Evolutionary conservation across 2,888 invertebrate genomes (phyloP).

Genomic region (Scaptomyza tumidula): DNA sequence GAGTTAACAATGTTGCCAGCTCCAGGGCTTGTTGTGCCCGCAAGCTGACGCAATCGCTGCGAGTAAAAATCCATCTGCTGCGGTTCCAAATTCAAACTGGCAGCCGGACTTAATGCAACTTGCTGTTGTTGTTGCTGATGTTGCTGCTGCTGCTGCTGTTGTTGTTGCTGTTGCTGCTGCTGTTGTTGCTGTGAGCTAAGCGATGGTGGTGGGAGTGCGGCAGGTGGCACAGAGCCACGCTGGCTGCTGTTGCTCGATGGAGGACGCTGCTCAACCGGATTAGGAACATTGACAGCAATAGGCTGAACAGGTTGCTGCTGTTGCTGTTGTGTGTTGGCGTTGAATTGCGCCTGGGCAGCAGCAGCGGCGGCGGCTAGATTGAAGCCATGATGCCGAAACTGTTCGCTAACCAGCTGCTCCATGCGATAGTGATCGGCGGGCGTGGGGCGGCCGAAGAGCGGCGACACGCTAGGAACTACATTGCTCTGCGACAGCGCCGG

Average conservation of each 20-base stretch:
- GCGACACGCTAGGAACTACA: conserved; percentile 89
- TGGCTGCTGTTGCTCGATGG: conserved; percentile 83
- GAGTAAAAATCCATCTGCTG: conserved; percentile 99
- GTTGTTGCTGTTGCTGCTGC: conserved; percentile 62
- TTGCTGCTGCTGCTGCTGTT: conserved; percentile 48
- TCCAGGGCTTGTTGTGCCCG: conserved; percentile 96
- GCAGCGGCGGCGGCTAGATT: conserved; percentile 91
- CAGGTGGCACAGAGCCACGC: conserved; percentile 83
- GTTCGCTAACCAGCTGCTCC: conserved; percentile 93
- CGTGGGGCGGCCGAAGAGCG: conserved; percentile 91
- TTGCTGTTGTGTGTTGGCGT: conserved; percentile 74
- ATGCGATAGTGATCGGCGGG: conserved; percentile 92
- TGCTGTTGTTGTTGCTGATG: conserved; percentile 40
- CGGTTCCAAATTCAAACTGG: conserved; percentile 89
- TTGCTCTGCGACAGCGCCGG: conserved; percentile 89
- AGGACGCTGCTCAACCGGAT: conserved; percentile 85
- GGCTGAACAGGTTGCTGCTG: conserved; percentile 60
- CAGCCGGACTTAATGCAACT: conserved; percentile 73
- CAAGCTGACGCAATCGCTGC: conserved; percentile 99
- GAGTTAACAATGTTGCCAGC: conserved; percentile 89
- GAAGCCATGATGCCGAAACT: conserved; percentile 91
- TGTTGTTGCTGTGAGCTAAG: conserved; percentile 71
- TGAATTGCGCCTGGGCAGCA: conserved; percentile 86
- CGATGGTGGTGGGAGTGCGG: conserved; percentile 72
- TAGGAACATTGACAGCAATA: conserved; percentile 64